A percentile compares a stretch with the other conserved stretches of the same genome.
These are phyloP conservation scores for Ormyrus rosae DNA, from an alignment of 2,888 invertebrate genomes.

Conservation along the genomic window DNA sequence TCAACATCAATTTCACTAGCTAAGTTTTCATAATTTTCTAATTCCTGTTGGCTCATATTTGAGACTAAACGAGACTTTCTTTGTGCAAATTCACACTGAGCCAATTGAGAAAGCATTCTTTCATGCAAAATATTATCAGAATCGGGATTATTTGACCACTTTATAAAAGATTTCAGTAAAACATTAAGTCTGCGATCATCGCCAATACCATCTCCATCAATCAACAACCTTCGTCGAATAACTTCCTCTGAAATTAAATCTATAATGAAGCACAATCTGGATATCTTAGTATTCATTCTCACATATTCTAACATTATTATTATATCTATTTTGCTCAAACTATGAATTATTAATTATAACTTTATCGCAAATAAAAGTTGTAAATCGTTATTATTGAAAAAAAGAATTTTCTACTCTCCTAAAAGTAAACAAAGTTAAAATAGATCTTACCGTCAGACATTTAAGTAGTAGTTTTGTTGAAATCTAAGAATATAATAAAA, in stretches of 20 bases:
- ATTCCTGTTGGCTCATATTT: slow-evolving; percentile 89
- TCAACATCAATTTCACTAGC: slow-evolving; percentile 87
- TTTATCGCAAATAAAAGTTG: too few species aligned
- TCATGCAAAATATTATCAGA: slow-evolving; percentile 80
- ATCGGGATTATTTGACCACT: slow-evolving; percentile 85
- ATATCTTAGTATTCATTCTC: too few species aligned
- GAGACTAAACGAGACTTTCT: slow-evolving; percentile 88
- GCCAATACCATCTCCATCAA: slow-evolving; percentile 98
- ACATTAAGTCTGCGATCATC: slow-evolving; percentile 94
- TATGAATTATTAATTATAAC: too few species aligned
- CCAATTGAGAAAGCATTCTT: slow-evolving; percentile 87
- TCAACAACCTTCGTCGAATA: slow-evolving; percentile 90
- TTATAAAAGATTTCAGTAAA: slow-evolving; percentile 88
- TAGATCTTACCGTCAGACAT: slow-evolving; percentile 51
- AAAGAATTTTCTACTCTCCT: background rate
- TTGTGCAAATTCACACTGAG: slow-evolving; percentile 92
- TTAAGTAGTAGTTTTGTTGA: background rate
- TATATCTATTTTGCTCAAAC: too few species aligned
- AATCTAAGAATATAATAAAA: too few species aligned
- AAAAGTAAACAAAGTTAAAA: background rate
- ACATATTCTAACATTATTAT: too few species aligned
- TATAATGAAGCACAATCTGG: background rate
- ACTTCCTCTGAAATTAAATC: slow-evolving; percentile 86
- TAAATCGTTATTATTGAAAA: too few species aligned
- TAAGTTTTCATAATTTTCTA: slow-evolving; percentile 87